Evolutionary conservation across 2,888 invertebrate genomes (phyloP).

Genomic region (Acholoe squamosa): DNA sequence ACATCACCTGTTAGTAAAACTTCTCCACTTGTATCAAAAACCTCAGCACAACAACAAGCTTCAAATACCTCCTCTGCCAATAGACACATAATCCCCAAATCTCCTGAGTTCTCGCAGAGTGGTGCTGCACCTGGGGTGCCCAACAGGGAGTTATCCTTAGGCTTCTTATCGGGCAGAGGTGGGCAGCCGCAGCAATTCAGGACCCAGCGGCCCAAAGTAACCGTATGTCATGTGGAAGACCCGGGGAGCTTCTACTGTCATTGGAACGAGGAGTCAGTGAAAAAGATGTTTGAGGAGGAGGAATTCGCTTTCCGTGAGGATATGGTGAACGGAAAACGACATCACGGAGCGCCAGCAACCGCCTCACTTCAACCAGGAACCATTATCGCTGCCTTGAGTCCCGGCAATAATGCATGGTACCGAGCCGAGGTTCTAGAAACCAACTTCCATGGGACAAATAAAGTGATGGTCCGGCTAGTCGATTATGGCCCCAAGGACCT

Average conservation of each 20-base stretch:
- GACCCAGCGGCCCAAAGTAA: not conserved
- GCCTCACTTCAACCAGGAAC: not conserved
- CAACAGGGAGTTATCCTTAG: not conserved
- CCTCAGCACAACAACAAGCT: too few relatives aligned
- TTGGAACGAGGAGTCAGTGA: not conserved
- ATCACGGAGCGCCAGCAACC: not conserved
- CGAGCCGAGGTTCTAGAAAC: not conserved
- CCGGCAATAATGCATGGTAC: not conserved
- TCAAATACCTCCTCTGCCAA: too few relatives aligned
- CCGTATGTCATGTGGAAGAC: not conserved
- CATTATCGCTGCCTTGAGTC: not conserved
- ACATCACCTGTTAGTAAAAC: too few relatives aligned
- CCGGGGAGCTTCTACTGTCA: conserved; percentile 30
- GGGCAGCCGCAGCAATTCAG: not conserved
- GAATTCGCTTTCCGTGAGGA: not conserved
- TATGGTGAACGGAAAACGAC: not conserved
- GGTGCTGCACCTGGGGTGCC: too few relatives aligned
- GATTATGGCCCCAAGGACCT: not conserved
- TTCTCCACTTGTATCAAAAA: too few relatives aligned
- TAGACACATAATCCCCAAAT: too few relatives aligned
- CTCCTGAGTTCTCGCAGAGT: too few relatives aligned
- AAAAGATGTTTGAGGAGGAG: not conserved
- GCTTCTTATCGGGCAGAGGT: not conserved
- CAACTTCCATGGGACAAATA: not conserved
- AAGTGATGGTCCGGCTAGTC: not conserved